A percentile compares a stretch with the other conserved stretches of the same genome.
phyloP scores from a whole-genome alignment of 2,113 vertebrate genomes.

The Motacilla alba region DNA sequence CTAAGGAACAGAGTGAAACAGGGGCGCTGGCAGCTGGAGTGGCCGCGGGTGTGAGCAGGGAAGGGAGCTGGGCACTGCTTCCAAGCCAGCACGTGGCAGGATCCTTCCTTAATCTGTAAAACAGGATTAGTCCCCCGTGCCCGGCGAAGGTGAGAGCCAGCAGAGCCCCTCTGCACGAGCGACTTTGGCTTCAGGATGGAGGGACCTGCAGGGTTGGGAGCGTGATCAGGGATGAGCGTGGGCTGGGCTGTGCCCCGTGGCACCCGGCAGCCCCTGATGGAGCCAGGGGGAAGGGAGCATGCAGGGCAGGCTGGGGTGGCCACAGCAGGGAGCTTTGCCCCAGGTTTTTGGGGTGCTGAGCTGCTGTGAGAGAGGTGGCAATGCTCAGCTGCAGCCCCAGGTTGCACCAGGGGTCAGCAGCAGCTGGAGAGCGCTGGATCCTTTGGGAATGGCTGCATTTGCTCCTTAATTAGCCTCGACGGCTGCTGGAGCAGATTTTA shows the following conservation, averaged over 20 bases:
- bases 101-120: neutral
- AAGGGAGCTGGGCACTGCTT: neutral
- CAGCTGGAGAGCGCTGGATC: neutral
- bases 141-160: accelerated
- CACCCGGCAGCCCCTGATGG: accelerated
- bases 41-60: accelerated
- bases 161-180: accelerated
- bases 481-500: neutral
- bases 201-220: neutral
- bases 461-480: neutral
- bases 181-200: neutral
- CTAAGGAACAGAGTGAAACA: accelerated
- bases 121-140: neutral
- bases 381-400: neutral
- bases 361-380: neutral
- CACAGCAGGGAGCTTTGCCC: neutral
- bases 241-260: accelerated
- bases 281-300: neutral
- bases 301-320: neutral
- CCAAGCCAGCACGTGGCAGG: neutral
- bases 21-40: neutral
- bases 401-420: accelerated
- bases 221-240: accelerated
- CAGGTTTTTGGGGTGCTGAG: neutral
- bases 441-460: neutral